Base-by-base conservation (phyloP, 2,113 vertebrate species). In the Diadophis punctatus region DNA sequence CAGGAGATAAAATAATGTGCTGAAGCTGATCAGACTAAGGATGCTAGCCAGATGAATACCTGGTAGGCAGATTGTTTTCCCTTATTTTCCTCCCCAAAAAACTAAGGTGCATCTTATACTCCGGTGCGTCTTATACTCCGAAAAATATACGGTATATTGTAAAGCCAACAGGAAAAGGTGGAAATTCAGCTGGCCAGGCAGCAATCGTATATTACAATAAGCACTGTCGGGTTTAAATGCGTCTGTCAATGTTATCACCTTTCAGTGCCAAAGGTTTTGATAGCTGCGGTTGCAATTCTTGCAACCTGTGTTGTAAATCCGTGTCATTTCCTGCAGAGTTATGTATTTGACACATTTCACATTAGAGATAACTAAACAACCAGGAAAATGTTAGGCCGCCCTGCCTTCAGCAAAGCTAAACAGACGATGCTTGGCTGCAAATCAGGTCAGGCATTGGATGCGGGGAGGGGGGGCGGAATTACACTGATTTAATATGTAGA, bases 211-310 rank as follows among this genome's bases (percentile, higher is more conserved):
- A 95, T 68, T 25, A 49, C 34, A 93, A 51, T 51, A 90, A 39
- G 46, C 92, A 89, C 52, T 90, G 43, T 63, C 16, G 27, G 74
- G 2, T 30, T 87, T 88, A 93, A n/a, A 89, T 90, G 8, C n/a
- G 87, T 56, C 88, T 39, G 91, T 90, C 2, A 43, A 52, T 1
- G 25, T 94, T 92, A 96, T 95, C 91, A 92, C 87, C 8, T 93
- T 25, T 18, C 94, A 86, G 53, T 96, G 94, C 91, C 80, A 90
- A 89, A 56, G 93, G 88, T 95, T 86, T 74, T 91, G 55, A 91
- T 95, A 96, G 96, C 93, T 95, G 95, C 91, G 90, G 8, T 93
- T 89, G 49, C 74, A 56, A 18, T 86, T 93, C 91, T 92, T 9
- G 1, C 84, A 92, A 51, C 16, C 51, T 87, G 68, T 39, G 3